Evolutionary conservation across 2,797 vertebrate genomes (phyloP), one percentile per base, ranked within the genome.

Genomic region (Tiaroga cobitis): DNA sequence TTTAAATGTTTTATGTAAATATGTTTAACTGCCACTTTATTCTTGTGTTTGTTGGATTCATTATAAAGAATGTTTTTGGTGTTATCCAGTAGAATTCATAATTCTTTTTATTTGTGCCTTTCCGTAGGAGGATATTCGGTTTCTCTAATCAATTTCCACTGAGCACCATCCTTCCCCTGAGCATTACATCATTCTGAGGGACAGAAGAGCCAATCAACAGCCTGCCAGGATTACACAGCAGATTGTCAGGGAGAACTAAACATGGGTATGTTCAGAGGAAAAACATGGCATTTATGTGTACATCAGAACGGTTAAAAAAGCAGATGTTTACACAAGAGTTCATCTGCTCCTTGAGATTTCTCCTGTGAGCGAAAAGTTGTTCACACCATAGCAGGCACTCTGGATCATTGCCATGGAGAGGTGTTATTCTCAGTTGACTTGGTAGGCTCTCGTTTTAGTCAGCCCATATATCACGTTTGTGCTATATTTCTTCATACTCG

Each of bases 121-220:
- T 39, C 0, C 2, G 3, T 77, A 18, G 24, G 8, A 56, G 54
- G 21, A 37, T 61, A 39, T 34, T 39, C 13, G 2, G 37, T 61
- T 39, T 18, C 15, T 11, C 0, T 16, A 24, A 49, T 80, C 43
- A 67, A 68, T 78, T 69, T 84, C 74, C 56, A 65, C 81, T 84
- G 83, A 80, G 87, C 84, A 87, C 80, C 92, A 90, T 87, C 91
- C 88, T 86, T 90, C 93, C 93, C 92, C 83, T 84, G 93, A 92
- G 85, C 89, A 93, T 94, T 93, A 92, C 93, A 94, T 94, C 92
- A 92, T 93, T 93, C 93, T 94, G 93, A 86, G 94, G 49, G 93
- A 93, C 94, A 91, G 91, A 94, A 92, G 95, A 88, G 89, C 92
- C 85, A 76, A 88, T 87, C 92, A 81, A 87, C 92, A 92, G 90